phyloP scores from a whole-genome alignment of 2,113 vertebrate genomes.

The Microcebus jonahi region DNA sequence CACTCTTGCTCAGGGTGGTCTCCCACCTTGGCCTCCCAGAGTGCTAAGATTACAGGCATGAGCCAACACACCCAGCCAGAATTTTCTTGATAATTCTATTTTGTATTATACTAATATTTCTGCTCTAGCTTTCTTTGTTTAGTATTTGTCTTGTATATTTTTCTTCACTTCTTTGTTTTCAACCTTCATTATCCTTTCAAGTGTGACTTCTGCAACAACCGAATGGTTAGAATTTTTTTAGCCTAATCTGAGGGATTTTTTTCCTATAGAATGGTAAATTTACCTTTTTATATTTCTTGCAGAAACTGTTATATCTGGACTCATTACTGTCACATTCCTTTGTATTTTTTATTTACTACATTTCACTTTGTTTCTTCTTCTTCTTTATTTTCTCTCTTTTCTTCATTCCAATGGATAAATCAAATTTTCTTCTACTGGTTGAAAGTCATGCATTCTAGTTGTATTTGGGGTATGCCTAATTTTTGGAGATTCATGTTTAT shows the following conservation, averaged over 20 bases:
- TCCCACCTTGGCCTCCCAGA: too few species aligned
- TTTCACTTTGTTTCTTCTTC: neutral
- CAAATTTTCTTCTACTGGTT: neutral
- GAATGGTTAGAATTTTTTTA: neutral
- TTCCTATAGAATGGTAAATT: neutral
- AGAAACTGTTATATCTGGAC: neutral
- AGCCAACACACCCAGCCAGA: too few species aligned
- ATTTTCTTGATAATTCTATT: neutral
- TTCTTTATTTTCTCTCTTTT: neutral
- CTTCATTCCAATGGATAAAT: neutral
- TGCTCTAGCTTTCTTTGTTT: neutral
- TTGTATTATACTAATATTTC: neutral
- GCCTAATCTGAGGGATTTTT: neutral
- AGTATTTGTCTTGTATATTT: neutral
- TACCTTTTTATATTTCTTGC: neutral
- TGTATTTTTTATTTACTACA: neutral
- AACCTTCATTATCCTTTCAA: neutral
- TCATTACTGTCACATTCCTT: neutral
- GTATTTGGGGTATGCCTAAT: neutral
- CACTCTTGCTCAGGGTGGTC: too few species aligned
- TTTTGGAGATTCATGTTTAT: neutral
- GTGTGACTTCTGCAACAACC: neutral
- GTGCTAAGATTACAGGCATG: too few species aligned
- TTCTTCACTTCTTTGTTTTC: neutral
- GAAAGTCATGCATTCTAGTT: neutral